Conservation (phyloP, 2,888 invertebrate species). For the Macrophya alboannulata region DNA sequence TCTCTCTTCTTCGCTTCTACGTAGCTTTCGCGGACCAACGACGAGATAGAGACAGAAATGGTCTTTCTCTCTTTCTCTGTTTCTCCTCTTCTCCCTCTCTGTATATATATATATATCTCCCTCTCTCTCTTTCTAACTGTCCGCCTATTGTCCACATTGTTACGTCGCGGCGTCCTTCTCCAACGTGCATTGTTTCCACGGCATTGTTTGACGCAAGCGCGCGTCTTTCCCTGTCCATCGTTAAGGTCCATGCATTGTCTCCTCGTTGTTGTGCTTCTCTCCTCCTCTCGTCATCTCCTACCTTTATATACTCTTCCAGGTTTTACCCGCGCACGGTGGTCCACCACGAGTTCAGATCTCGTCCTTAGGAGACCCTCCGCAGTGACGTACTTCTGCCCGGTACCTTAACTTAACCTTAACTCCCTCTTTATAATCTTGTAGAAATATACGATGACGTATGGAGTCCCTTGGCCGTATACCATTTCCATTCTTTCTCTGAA, state of each 20-base stretch:
- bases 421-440: not conserved
- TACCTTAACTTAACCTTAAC: not conserved
- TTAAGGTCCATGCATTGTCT: conserved; percentile 74
- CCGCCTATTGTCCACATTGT: conserved; percentile 77
- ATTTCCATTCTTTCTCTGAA: not conserved
- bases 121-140: conserved; percentile 68
- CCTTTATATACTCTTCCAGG: conserved; percentile 35
- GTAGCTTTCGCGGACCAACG: conserved; percentile 40
- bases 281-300: conserved; percentile 58
- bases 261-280: conserved; percentile 69
- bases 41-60: conserved; percentile 8
- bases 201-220: conserved; percentile 74
- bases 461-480: not conserved
- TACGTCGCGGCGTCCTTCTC: conserved; percentile 72
- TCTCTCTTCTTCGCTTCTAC: conserved; percentile 27
- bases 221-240: conserved; percentile 68
- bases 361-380: not conserved
- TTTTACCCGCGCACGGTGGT: conserved; percentile 27
- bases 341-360: conserved; percentile 25
- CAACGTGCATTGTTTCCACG: conserved; percentile 73
- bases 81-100: not conserved
- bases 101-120: conserved; percentile 61
- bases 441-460: not conserved
- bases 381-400: not conserved
- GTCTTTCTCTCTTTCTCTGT: not conserved